These are phyloP conservation scores for Natrix natrix DNA, from an alignment of 2,797 vertebrate species.

Conservation along the genomic window DNA sequence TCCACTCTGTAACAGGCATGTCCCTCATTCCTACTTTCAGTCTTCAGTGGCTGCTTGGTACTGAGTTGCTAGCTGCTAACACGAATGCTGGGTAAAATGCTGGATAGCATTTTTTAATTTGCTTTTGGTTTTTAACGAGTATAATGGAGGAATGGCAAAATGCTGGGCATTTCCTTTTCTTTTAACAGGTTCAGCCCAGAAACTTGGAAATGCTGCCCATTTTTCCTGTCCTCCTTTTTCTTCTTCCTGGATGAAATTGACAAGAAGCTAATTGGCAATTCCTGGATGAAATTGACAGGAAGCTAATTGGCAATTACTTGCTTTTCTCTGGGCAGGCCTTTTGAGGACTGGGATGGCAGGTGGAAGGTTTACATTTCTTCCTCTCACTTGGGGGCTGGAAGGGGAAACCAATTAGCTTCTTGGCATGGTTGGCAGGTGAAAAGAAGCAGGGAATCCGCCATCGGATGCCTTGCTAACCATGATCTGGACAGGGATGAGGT, in stretches of 20 bases:
- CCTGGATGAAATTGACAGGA: neutral
- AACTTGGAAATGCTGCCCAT: neutral
- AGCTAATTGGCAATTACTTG: too few species aligned
- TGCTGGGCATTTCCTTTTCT: neutral
- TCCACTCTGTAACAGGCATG: neutral
- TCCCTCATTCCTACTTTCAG: neutral
- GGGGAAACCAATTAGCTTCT: neutral
- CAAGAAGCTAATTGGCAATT: neutral
- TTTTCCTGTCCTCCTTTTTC: neutral
- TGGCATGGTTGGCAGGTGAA: neutral
- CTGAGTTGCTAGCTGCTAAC: neutral
- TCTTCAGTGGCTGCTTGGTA: neutral
- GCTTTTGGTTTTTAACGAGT: neutral
- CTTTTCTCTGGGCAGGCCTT: too few species aligned
- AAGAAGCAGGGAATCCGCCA: neutral
- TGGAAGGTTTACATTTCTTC: too few species aligned
- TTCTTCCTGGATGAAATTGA: neutral
- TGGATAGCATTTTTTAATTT: neutral
- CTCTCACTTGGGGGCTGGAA: too few species aligned
- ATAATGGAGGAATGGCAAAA: neutral
- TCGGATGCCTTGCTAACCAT: neutral
- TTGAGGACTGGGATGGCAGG: too few species aligned
- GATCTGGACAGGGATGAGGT: neutral
- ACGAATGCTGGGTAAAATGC: neutral
- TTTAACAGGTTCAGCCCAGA: neutral